Percentiles rank a stretch among this genome's conserved stretches.
These are phyloP conservation scores for Cryptocephalus moraei DNA, from an alignment of 2,888 invertebrate species.

Conservation along the genomic window DNA sequence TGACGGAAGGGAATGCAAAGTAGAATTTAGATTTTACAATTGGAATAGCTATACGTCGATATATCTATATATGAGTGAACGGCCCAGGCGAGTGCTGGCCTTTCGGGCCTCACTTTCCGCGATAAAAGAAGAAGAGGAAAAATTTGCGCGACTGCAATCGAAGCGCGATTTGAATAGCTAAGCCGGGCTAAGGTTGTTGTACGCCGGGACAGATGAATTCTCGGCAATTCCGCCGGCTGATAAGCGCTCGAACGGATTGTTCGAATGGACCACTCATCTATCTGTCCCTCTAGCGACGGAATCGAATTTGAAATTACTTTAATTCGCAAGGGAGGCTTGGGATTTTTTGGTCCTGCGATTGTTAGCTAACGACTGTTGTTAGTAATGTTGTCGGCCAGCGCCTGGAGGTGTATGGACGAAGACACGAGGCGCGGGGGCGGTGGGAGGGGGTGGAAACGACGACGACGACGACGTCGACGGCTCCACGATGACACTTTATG, in stretches of 20 bases:
- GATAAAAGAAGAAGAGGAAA: constrained; percentile 27
- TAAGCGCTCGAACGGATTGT: constrained; percentile 32
- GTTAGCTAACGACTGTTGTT: constrained; percentile 37
- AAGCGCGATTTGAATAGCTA: constrained; percentile 43
- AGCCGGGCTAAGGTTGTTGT: constrained; percentile 40
- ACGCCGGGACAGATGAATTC: constrained; percentile 34
- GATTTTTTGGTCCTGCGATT: constrained; percentile 36
- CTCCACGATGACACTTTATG: no score
- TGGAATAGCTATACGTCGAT: constrained; percentile 37
- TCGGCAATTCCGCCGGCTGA: constrained; percentile 28
- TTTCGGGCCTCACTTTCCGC: constrained; percentile 13
- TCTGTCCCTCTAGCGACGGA: constrained; percentile 40
- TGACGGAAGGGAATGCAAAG: constrained; percentile 37
- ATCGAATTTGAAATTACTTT: constrained; percentile 44
- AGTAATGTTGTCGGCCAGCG: constrained; percentile 21
- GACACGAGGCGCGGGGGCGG: constrained; percentile 1
- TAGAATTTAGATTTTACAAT: constrained; percentile 40
- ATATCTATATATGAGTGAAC: constrained; percentile 32
- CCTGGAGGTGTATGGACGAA: constrained; percentile 7
- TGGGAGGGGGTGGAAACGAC: no score
- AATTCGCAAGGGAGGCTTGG: constrained; percentile 41
- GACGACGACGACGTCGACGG: no score
- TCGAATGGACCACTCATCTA: constrained; percentile 39
- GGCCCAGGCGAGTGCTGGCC: constrained; percentile 26
- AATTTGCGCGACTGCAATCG: constrained; percentile 37